These are phyloP conservation scores for Xerus rutilus DNA, from an alignment of 2,797 vertebrate genomes.

Conservation along the genomic window DNA sequence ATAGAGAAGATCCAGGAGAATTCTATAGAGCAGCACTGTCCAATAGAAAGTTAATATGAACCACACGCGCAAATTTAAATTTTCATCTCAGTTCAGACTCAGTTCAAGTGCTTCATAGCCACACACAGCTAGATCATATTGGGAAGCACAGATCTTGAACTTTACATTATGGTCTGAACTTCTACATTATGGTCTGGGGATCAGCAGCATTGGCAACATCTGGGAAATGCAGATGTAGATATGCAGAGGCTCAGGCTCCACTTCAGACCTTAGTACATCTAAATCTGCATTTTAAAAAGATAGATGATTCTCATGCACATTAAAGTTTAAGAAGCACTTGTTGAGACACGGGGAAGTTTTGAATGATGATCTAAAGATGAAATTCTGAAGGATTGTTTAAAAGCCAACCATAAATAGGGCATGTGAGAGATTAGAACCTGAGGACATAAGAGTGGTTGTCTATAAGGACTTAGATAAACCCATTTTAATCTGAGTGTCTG, in stretches of 20 bases:
- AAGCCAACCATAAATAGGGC: background rate
- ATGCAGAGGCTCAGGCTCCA: background rate
- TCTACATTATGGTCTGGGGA: background rate
- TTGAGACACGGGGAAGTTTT: background rate
- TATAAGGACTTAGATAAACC: background rate
- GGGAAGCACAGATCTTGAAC: background rate
- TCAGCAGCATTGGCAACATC: background rate
- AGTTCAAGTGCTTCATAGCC: background rate
- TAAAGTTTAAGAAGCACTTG: background rate
- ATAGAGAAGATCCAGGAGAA: background rate
- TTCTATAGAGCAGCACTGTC: background rate
- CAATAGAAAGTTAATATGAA: background rate
- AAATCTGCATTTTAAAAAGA: conserved; percentile 24
- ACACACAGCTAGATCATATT: background rate
- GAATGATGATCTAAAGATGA: background rate
- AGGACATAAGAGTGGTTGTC: background rate
- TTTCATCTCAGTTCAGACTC: background rate
- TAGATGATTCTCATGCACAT: background rate
- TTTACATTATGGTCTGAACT: background rate
- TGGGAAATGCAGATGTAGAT: background rate
- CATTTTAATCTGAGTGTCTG: background rate
- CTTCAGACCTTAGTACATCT: background rate
- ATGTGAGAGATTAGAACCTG: background rate
- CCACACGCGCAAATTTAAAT: background rate
- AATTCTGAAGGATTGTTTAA: background rate